Conservation (phyloP, 2,797 vertebrate species). For the Sitta carolinensis region DNA sequence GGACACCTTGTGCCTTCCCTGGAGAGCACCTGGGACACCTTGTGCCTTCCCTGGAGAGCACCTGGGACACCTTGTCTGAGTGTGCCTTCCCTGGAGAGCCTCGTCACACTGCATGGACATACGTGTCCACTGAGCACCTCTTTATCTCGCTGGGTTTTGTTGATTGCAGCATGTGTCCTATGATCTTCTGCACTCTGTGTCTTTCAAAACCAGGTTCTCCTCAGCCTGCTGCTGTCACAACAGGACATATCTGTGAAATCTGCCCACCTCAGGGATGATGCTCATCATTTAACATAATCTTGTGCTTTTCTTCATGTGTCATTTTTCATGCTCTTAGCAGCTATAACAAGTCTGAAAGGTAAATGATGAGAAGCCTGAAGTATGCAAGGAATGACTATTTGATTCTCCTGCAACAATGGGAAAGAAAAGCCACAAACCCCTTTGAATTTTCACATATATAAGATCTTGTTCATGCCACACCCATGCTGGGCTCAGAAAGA, state of each 20-base stretch:
- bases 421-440: background rate
- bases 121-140: background rate
- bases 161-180: background rate
- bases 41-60: background rate
- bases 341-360: background rate
- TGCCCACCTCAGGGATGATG: background rate
- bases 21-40: background rate
- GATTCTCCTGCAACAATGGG: background rate
- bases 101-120: rapidly evolving
- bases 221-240: background rate
- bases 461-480: background rate
- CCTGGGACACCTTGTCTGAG: too few relatives aligned
- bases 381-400: background rate
- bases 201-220: background rate
- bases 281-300: background rate
- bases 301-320: background rate
- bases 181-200: background rate
- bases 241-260: background rate
- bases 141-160: background rate
- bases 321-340: background rate
- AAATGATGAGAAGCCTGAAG: background rate
- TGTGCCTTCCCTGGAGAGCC: background rate
- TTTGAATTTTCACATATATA: background rate
- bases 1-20: background rate
- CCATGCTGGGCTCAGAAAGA: background rate